Percentiles rank a stretch among this genome's conserved stretches.
Evolutionary conservation across 2,797 vertebrate species (phyloP).

Genomic region (Siniperca undulata): DNA sequence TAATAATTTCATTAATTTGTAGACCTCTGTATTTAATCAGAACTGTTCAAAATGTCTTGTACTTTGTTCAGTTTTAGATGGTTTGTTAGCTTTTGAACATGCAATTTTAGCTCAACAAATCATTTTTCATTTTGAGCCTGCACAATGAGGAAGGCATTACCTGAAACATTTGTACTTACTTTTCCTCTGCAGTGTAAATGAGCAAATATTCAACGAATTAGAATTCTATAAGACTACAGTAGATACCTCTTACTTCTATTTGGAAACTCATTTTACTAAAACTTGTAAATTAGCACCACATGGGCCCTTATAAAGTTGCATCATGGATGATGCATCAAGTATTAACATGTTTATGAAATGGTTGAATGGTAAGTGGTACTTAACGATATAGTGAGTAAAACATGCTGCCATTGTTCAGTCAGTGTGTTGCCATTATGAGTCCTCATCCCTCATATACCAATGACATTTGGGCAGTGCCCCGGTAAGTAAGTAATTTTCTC

Average conservation of each 20-base stretch:
- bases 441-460: slow-evolving; percentile 6
- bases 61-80: not conserved
- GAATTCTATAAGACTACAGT: not conserved
- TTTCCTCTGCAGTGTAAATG: not conserved
- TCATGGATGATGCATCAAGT: not conserved
- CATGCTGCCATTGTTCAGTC: not conserved
- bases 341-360: not conserved
- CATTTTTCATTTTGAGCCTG: not conserved
- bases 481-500: slow-evolving; percentile 49
- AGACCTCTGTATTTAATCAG: not conserved
- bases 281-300: too few relatives aligned
- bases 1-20: not conserved
- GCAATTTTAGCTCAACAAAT: not conserved
- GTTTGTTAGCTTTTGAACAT: not conserved
- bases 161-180: not conserved
- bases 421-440: slow-evolving; percentile 2
- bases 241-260: not conserved
- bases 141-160: not conserved
- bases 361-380: not conserved
- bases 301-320: not conserved
- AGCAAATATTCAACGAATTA: not conserved
- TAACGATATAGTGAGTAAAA: not conserved
- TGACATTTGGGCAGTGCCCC: slow-evolving; percentile 30
- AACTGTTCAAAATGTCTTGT: not conserved
- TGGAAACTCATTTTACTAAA: not conserved